These are phyloP conservation scores for Scolopax rusticola DNA, from an alignment of 2,797 vertebrate genomes.

Conservation along the genomic window DNA sequence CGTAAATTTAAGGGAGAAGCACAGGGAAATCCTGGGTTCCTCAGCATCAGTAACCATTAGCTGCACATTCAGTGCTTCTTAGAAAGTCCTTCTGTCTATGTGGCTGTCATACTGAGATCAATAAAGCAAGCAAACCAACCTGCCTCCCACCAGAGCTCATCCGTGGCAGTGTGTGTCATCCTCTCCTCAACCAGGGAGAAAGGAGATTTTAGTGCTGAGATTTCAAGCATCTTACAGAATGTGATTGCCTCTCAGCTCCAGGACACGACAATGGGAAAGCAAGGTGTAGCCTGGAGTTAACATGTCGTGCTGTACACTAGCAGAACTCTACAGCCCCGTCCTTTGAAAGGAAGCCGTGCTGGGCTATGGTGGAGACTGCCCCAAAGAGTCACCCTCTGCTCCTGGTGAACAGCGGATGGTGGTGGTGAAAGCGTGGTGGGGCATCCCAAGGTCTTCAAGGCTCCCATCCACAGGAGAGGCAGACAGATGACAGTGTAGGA, in stretches of 20 bases:
- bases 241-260: not conserved
- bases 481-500: not conserved
- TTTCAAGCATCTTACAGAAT: not conserved
- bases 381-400: not conserved
- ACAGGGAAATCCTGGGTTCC: not conserved
- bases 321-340: not conserved
- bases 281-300: not conserved
- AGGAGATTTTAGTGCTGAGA: not conserved
- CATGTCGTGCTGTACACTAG: accelerated
- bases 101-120: not conserved
- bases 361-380: not conserved
- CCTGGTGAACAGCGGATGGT: not conserved
- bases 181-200: not conserved
- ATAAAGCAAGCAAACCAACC: not conserved
- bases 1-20: not conserved
- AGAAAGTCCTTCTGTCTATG: not conserved
- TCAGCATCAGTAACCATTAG: not conserved
- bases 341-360: not conserved
- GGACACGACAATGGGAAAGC: not conserved
- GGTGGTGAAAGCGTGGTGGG: not conserved
- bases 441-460: not conserved
- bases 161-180: not conserved
- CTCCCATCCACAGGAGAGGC: not conserved
- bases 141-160: not conserved
- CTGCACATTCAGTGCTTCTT: not conserved